Base-by-base conservation (phyloP, 2,797 vertebrate species). In the Hoplostethus atlanticus region DNA sequence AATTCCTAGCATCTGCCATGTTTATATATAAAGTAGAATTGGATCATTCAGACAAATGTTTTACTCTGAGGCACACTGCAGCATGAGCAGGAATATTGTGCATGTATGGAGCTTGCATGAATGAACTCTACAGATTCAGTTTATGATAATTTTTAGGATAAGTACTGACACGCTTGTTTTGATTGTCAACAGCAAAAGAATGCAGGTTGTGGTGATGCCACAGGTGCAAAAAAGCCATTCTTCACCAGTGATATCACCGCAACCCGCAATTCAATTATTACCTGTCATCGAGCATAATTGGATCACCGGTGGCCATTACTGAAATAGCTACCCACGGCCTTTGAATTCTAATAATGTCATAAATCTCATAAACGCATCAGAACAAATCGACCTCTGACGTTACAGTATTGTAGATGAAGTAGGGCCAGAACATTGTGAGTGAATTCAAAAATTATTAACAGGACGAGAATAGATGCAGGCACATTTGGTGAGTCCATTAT, bases 401-500 rank as follows among this genome's bases (percentile, higher is more conserved):
- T 60, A 13, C 40, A 44, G 55, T 40, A 59, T 51, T 54, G 61
- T 44, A 51, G 56, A 64, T 63, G 28, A 79, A 59, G 5, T 48
- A 55, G 34, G n/a, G 15, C 4, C 25, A 60, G 69, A 81, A 69
- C 56, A 71, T 79, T 71, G 76, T 67, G 42, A 85, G 74, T 74
- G 71, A 50, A 83, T 66, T 84, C 25, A 78, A 80, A 83, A 80
- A 83, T 76, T 82, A 81, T 83, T 74, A 74, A 70, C 40, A 77
- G 58, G 64, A 76, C 71, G 47, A 88, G 84, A 93, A 89, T 89
- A 87, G 86, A 88, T 58, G 46, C 47, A 72, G 72, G 56, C 55
- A 80, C 53, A 87, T 89, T 80, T 77, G 46, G 53, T 52, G 55
- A 51, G 66, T 63, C 63, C 71, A 85, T 91, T 80, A 83, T 77